These are phyloP conservation scores for Gnathonemus longibarbis DNA, from an alignment of 2,113 vertebrate species.

Conservation along the genomic window DNA sequence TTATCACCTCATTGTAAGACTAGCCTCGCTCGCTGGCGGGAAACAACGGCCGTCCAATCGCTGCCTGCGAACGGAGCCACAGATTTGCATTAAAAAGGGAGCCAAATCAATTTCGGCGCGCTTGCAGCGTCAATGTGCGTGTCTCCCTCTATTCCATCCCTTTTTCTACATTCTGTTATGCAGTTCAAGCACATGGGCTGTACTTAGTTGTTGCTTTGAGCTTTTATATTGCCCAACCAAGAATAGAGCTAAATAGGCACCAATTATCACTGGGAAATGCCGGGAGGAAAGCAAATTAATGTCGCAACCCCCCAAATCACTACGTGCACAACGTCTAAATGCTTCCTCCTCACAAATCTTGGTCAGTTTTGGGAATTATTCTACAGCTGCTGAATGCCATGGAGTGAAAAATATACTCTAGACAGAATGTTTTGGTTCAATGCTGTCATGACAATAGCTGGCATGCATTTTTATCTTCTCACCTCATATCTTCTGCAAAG, in stretches of 20 bases:
- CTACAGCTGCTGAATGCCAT: neutral
- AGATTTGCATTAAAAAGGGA: slow-evolving; percentile 12
- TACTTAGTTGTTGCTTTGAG: neutral
- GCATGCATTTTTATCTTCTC: neutral
- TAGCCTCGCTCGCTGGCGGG: neutral
- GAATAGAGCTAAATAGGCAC: slow-evolving; percentile 2
- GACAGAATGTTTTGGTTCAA: neutral
- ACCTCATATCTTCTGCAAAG: neutral
- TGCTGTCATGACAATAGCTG: neutral
- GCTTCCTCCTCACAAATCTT: neutral
- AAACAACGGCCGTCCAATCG: neutral
- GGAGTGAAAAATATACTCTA: neutral
- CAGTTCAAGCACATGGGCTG: neutral
- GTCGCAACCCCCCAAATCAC: neutral
- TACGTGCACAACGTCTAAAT: neutral
- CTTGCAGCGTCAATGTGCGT: slow-evolving; percentile 9
- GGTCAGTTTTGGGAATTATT: slow-evolving; percentile 5
- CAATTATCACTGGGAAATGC: slow-evolving; percentile 1
- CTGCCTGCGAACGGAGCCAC: neutral
- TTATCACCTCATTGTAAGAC: slow-evolving; percentile 6
- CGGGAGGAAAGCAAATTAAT: neutral
- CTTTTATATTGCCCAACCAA: slow-evolving; percentile 8
- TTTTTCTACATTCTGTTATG: neutral
- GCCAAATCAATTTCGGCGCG: neutral
- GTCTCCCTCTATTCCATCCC: neutral